These are phyloP conservation scores for Aspidoscelis tigris DNA, from an alignment of 2,113 vertebrate species.

Conservation along the genomic window DNA sequence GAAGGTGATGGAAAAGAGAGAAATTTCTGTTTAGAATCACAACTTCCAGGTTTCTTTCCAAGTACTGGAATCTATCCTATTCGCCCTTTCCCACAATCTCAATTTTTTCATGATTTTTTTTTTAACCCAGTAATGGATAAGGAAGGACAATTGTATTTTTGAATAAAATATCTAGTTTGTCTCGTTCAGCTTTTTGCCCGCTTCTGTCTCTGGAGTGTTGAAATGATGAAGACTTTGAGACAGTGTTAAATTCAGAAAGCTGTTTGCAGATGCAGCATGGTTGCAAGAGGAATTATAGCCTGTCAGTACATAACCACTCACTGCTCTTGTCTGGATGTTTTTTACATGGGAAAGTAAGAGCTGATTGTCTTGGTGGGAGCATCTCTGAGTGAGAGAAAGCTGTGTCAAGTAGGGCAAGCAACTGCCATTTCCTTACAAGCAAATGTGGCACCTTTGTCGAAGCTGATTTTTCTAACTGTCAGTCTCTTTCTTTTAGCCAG, in stretches of 20 bases:
- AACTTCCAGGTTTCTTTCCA: too few species aligned
- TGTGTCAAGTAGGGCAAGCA: not conserved
- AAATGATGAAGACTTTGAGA: not conserved
- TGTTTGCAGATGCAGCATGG: not conserved
- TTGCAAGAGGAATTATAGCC: not conserved
- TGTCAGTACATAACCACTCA: not conserved
- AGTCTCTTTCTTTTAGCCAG: not conserved
- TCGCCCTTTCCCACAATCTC: not conserved
- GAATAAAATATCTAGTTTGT: not conserved
- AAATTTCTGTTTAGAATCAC: too few species aligned
- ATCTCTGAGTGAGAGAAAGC: not conserved
- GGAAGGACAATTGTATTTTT: not conserved
- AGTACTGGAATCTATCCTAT: not conserved
- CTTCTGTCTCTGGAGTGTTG: not conserved
- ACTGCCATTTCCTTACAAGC: not conserved
- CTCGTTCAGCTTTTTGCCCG: slow-evolving; percentile 29
- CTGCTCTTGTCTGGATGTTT: not conserved
- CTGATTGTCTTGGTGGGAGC: not conserved
- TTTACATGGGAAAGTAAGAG: not conserved
- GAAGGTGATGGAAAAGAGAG: too few species aligned
- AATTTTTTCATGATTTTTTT: not conserved
- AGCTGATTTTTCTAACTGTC: not conserved
- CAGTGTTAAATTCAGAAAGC: not conserved
- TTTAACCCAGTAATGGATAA: not conserved
- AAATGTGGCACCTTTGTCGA: not conserved